phyloP scores from a whole-genome alignment of 2,797 vertebrate genomes.

The Typhlichthys eigenmanni region DNA sequence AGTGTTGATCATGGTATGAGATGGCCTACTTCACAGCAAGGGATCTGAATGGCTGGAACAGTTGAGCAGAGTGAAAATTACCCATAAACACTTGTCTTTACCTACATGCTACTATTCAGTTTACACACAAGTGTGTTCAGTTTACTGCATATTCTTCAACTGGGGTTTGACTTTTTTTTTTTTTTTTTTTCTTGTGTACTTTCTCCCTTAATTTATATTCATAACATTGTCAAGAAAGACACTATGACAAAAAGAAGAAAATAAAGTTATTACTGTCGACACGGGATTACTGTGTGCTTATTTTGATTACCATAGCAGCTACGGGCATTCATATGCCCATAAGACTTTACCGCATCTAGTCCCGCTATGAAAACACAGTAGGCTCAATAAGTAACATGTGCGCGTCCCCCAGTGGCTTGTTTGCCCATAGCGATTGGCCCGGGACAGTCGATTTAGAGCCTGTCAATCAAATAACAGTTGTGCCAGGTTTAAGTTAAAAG shows the following conservation, averaged over 20 bases:
- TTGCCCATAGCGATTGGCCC: slow-evolving; percentile 13
- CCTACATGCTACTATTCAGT: slow-evolving; percentile 17
- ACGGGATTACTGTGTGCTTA: slow-evolving; percentile 45
- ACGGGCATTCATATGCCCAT: background rate
- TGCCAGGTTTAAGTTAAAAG: background rate
- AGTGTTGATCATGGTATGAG: slow-evolving; percentile 23
- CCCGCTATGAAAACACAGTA: background rate
- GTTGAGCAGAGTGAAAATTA: slow-evolving; percentile 34
- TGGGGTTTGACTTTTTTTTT: slow-evolving; percentile 34
- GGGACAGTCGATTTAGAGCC: slow-evolving; percentile 25
- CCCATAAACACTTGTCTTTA: slow-evolving; percentile 45
- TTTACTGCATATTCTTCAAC: slow-evolving; percentile 48
- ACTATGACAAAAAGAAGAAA: slow-evolving; percentile 60
- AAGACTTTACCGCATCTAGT: slow-evolving; percentile 1
- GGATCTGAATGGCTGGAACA: slow-evolving; percentile 29
- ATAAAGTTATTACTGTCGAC: slow-evolving; percentile 74
- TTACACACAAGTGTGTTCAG: slow-evolving; percentile 53
- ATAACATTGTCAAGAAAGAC: slow-evolving; percentile 67
- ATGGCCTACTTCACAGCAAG: slow-evolving; percentile 37
- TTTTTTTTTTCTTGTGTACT: slow-evolving; percentile 54
- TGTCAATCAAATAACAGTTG: slow-evolving; percentile 25
- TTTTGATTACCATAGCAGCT: slow-evolving; percentile 18
- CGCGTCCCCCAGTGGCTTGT: background rate
- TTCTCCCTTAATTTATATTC: slow-evolving; percentile 71
- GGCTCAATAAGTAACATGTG: background rate